phyloP scores from a whole-genome alignment of 1,140 invertebrate species.

The Sipha flava region DNA sequence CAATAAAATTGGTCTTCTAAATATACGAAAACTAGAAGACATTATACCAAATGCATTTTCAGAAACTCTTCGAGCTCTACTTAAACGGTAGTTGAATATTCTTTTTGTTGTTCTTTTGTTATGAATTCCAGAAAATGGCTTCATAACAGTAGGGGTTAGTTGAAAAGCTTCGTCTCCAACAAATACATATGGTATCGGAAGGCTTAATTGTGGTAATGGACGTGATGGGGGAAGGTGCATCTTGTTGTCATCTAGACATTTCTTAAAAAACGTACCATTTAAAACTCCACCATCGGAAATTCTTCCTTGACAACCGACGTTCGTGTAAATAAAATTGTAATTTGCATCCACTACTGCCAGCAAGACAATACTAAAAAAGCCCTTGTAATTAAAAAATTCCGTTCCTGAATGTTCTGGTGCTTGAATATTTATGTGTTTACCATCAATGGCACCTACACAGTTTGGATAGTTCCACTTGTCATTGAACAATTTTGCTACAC shows the following conservation, averaged over 20 bases:
- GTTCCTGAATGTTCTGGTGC: conserved; percentile 39
- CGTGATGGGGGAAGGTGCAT: conserved; percentile 40
- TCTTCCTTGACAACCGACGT: conserved; percentile 36
- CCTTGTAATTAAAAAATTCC: conserved; percentile 36
- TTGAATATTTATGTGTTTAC: conserved; percentile 43
- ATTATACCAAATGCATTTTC: conserved; percentile 48
- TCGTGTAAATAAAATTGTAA: conserved; percentile 36
- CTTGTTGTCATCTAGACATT: conserved; percentile 37
- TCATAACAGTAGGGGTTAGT: not conserved
- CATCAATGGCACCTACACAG: conserved; percentile 42
- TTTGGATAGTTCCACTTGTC: conserved; percentile 39
- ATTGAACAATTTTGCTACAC: not conserved
- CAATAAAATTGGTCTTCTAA: conserved; percentile 41
- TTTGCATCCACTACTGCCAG: conserved; percentile 36
- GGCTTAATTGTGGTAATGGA: conserved; percentile 37
- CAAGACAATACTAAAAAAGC: conserved; percentile 35
- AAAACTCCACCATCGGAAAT: conserved; percentile 44
- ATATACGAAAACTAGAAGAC: conserved; percentile 41
- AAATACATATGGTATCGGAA: conserved; percentile 8
- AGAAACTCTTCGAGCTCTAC: conserved; percentile 42
- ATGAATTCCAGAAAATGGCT: not conserved
- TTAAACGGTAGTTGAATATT: conserved; percentile 46
- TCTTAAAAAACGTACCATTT: conserved; percentile 39
- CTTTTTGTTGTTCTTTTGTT: not conserved
- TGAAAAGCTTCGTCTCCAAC: conserved; percentile 10